Conservation (phyloP, 2,113 vertebrate species). For the Aix galericulata region DNA sequence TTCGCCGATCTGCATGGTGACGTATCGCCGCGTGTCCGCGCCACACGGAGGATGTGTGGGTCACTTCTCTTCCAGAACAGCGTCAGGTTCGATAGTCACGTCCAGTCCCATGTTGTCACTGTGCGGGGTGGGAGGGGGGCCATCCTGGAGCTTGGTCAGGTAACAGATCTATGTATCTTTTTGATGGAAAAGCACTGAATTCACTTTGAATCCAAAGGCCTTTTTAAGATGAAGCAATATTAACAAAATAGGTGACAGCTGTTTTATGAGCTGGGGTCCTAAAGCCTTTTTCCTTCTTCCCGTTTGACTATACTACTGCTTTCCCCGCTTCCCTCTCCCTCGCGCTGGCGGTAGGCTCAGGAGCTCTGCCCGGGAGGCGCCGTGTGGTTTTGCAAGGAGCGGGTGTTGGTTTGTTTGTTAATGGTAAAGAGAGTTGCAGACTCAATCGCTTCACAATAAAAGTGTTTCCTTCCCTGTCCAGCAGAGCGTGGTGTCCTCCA, state of each 20-base stretch:
- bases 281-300: neutral
- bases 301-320: neutral
- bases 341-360: rapidly evolving
- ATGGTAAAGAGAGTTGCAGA: neutral
- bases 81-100: neutral
- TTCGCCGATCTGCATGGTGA: rapidly evolving
- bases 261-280: neutral
- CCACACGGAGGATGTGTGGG: rapidly evolving
- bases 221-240: slow-evolving; percentile 65
- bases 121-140: neutral
- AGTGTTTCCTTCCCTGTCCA: neutral
- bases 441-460: neutral
- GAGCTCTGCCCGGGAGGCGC: neutral
- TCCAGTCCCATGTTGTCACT: neutral
- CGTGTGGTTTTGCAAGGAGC: neutral
- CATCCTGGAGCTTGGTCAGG: neutral
- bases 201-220: slow-evolving; percentile 69
- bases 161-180: neutral
- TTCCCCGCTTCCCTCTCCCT: neutral
- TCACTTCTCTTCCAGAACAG: neutral
- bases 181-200: slow-evolving; percentile 51
- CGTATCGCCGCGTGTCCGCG: rapidly evolving
- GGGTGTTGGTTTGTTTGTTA: rapidly evolving
- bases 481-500: rapidly evolving
- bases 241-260: neutral